Conservation (phyloP, 2,888 invertebrate genomes). For the Callimorpha dominula region DNA sequence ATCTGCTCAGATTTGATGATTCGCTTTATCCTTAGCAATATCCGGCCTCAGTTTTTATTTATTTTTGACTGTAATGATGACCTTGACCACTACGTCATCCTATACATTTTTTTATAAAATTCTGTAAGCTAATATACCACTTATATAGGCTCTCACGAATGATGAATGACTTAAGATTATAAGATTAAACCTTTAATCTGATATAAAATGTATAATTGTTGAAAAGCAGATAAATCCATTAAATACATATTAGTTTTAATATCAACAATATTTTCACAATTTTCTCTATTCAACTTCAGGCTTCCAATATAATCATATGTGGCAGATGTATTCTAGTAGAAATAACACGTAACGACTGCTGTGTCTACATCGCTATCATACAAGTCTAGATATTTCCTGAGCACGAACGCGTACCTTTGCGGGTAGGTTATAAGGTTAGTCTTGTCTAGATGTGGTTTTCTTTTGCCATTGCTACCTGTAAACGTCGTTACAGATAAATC, state of each 20-base stretch:
- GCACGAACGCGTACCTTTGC: background rate
- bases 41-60: too few relatives aligned
- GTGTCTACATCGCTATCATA: slow-evolving; percentile 1
- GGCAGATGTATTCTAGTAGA: slow-evolving; percentile 14
- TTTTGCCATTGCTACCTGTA: slow-evolving; percentile 10
- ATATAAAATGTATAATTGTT: too few relatives aligned
- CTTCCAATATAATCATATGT: slow-evolving; percentile 4
- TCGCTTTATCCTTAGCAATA: too few relatives aligned
- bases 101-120: too few relatives aligned
- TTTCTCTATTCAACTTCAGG: background rate
- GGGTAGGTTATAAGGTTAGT: background rate
- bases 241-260: background rate
- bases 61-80: too few relatives aligned
- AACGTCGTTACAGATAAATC: slow-evolving; percentile 15
- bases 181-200: background rate
- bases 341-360: slow-evolving; percentile 14
- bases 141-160: too few relatives aligned
- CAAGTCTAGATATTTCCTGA: slow-evolving; percentile 4
- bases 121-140: too few relatives aligned
- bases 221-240: background rate
- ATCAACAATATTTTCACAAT: background rate
- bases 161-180: background rate
- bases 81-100: too few relatives aligned
- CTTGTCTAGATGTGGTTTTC: slow-evolving; percentile 3
- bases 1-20: too few relatives aligned